These are phyloP conservation scores for Cinclus cinclus DNA, from an alignment of 2,113 vertebrate species.

Conservation along the genomic window DNA sequence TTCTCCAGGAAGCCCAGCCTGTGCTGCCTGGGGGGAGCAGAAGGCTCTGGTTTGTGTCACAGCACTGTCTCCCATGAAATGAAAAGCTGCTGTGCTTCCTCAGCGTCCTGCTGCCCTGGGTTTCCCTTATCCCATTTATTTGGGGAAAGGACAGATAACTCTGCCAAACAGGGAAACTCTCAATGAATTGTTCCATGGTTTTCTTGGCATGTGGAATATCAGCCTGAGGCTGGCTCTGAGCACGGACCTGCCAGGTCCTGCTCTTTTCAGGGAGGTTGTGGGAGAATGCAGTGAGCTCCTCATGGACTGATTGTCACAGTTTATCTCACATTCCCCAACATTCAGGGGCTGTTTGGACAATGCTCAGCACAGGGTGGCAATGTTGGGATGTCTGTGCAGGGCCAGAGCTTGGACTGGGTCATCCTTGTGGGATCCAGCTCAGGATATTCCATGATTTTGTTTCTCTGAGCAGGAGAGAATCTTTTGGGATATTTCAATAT, in stretches of 20 bases:
- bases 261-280: not conserved
- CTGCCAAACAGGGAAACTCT: not conserved
- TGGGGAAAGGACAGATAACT: not conserved
- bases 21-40: not conserved
- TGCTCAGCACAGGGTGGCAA: not conserved
- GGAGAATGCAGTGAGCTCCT: not conserved
- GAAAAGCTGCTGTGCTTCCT: not conserved
- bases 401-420: not conserved
- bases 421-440: not conserved
- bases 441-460: not conserved
- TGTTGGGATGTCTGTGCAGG: not conserved
- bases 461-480: not conserved
- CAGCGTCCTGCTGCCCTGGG: not conserved
- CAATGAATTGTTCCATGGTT: not conserved
- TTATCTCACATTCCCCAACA: not conserved
- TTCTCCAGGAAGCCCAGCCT: not conserved
- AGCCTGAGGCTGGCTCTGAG: not conserved
- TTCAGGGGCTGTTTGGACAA: not conserved
- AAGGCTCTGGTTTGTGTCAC: not conserved
- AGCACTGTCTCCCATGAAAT: rapidly evolving
- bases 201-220: rapidly evolving
- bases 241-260: not conserved
- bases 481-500: not conserved
- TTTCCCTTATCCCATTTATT: rapidly evolving
- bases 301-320: rapidly evolving